A percentile compares a stretch with the other conserved stretches of the same genome.
Evolutionary conservation across 64 coral and sea anemone species (phyloP).

Genomic region (Catalaphyllia jardinei): DNA sequence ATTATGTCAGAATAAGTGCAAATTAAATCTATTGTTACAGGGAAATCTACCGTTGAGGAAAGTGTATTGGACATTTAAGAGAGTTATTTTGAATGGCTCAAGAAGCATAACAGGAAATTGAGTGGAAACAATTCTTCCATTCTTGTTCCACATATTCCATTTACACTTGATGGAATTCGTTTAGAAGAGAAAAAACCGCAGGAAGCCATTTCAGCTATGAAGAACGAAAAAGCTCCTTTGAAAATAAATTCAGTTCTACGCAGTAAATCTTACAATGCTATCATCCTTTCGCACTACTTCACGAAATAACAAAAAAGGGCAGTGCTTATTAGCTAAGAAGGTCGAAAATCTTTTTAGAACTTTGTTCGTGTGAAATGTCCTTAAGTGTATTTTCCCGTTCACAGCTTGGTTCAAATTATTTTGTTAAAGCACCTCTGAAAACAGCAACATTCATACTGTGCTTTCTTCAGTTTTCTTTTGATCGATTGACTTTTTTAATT

Average conservation of each 20-base stretch:
- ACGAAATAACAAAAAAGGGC: neutral
- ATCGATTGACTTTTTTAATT: conserved; percentile 25
- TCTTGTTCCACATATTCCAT: no score
- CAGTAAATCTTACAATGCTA: no score
- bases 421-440: neutral
- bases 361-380: neutral
- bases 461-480: neutral
- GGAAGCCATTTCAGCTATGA: no score
- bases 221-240: no score
- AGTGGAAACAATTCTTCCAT: no score
- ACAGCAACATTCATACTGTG: neutral
- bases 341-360: neutral
- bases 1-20: neutral
- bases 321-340: neutral
- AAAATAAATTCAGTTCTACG: no score
- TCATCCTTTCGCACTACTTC: neutral
- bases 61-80: no score
- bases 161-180: no score
- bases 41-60: neutral
- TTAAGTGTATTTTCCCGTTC: neutral
- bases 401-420: neutral
- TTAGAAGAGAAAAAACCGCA: no score
- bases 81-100: no score
- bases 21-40: neutral
- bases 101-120: no score